phyloP scores from a whole-genome alignment of 2,888 invertebrate genomes.

The Tortricodes alternella region DNA sequence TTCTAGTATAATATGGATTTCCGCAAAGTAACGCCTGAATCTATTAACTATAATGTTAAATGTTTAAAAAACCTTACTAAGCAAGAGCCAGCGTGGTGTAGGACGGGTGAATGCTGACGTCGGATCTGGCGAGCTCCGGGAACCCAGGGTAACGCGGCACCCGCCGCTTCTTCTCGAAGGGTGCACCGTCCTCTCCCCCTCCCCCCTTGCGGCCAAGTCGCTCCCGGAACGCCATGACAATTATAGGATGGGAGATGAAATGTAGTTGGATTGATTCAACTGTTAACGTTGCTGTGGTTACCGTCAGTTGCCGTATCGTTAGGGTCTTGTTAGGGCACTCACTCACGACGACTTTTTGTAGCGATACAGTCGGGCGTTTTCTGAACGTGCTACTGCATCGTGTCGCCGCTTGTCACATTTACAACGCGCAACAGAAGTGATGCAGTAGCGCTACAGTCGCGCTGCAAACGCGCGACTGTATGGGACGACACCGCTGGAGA shows the following conservation, averaged over 20 bases:
- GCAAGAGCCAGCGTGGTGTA: constrained; percentile 82
- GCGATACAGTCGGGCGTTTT: too few species aligned
- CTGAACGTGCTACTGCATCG: too few species aligned
- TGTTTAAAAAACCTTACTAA: constrained; percentile 77
- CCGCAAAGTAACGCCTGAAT: too few species aligned
- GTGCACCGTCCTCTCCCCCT: constrained; percentile 29
- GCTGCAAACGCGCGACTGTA: too few species aligned
- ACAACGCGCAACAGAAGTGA: too few species aligned
- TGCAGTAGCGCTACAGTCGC: too few species aligned
- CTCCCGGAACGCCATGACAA: not conserved
- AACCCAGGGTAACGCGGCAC: constrained; percentile 71
- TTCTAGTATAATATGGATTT: too few species aligned
- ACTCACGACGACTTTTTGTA: too few species aligned
- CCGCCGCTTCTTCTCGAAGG: constrained; percentile 46
- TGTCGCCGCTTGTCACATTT: too few species aligned
- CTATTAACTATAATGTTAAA: constrained; percentile 36
- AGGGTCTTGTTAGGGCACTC: too few species aligned
- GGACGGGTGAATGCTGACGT: constrained; percentile 84
- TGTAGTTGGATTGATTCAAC: not conserved
- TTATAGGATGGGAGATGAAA: not conserved
- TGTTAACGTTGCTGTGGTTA: not conserved
- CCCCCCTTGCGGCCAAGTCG: constrained; percentile 29
- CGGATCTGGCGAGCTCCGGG: constrained; percentile 81
- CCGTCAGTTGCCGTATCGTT: too few species aligned
- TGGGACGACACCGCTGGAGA: too few species aligned